Percentiles rank a stretch among this genome's conserved stretches.
Conservation (phyloP, 2,113 vertebrate species). For the Carettochelys insculpta region DNA sequence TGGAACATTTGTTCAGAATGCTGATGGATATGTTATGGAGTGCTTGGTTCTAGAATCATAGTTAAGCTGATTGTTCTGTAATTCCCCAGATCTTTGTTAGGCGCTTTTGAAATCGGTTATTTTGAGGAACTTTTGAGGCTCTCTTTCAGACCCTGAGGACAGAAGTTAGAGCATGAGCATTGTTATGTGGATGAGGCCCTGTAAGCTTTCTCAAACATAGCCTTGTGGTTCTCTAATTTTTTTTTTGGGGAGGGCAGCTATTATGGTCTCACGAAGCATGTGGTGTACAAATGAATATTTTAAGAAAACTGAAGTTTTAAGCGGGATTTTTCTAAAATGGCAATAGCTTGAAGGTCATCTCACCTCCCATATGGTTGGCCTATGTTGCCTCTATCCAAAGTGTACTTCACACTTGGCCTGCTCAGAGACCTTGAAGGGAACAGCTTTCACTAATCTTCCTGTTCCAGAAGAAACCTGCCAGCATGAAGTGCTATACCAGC, state of each 20-base stretch:
- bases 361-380: neutral
- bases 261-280: neutral
- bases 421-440: accelerated
- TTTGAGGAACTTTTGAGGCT: neutral
- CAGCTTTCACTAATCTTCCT: neutral
- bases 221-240: neutral
- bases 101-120: neutral
- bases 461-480: neutral
- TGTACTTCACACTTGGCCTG: neutral
- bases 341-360: neutral
- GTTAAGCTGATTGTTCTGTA: too few relatives aligned
- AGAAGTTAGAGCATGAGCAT: neutral
- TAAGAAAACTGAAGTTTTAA: neutral
- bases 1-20: neutral
- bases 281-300: neutral
- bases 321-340: neutral
- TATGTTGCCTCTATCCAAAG: neutral
- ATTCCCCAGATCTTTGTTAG: neutral
- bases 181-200: neutral
- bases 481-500: neutral
- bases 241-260: neutral
- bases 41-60: too few relatives aligned
- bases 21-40: neutral
- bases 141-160: neutral
- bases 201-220: neutral